Evolutionary conservation across 2,113 vertebrate genomes (phyloP).

Genomic region (Bostrychus sinensis): DNA sequence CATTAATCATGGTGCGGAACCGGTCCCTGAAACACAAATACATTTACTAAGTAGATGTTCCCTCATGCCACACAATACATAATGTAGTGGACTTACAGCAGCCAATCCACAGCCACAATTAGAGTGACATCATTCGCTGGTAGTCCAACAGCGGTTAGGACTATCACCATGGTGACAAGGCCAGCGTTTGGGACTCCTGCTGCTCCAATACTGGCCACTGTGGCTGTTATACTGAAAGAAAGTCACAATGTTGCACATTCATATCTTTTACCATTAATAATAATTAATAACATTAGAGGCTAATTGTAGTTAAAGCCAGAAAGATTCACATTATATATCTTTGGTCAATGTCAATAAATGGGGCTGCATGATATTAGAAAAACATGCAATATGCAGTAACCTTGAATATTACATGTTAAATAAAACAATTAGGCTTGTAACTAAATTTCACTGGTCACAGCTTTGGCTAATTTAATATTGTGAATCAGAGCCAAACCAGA

Average conservation of each 20-base stretch:
- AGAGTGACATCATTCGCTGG: conserved; percentile 94
- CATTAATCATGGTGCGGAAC: conserved; percentile 97
- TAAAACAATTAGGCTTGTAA: too few relatives aligned
- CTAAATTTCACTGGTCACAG: too few relatives aligned
- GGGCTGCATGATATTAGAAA: too few relatives aligned
- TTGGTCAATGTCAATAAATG: too few relatives aligned
- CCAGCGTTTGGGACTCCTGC: conserved; percentile 96
- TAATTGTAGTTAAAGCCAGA: too few relatives aligned
- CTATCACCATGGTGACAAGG: conserved; percentile 98
- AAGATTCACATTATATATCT: too few relatives aligned
- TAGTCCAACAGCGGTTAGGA: conserved; percentile 92
- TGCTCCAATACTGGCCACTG: conserved; percentile 95
- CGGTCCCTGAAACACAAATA: conserved; percentile 84
- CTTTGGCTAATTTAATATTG: too few relatives aligned
- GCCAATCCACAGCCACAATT: conserved; percentile 97
- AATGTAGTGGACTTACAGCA: conserved; percentile 87
- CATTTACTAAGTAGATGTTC: background rate
- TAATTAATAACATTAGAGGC: too few relatives aligned
- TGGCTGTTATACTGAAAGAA: conserved; percentile 89
- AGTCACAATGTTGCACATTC: conserved; percentile 8
- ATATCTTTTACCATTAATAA: background rate
- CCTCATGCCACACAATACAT: background rate
- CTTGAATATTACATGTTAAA: too few relatives aligned
- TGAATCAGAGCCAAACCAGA: too few relatives aligned
- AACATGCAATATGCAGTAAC: too few relatives aligned